Conservation (phyloP, 2,888 invertebrate species). For the Sarcophaga carnaria region DNA sequence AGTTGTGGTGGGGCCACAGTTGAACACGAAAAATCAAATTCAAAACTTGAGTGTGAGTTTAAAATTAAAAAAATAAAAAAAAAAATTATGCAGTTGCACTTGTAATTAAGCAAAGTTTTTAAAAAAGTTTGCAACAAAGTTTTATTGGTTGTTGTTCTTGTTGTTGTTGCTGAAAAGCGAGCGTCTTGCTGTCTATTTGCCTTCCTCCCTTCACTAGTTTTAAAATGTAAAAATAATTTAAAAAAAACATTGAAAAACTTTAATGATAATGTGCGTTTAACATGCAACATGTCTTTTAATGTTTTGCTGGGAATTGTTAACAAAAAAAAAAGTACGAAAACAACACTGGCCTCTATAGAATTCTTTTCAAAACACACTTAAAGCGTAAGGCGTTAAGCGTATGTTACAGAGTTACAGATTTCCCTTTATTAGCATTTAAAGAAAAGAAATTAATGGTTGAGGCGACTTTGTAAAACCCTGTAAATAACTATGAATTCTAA, state of each 20-base stretch:
- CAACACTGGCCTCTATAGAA: neutral
- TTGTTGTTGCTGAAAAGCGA: neutral
- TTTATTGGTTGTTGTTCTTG: too few relatives aligned
- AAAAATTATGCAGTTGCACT: too few relatives aligned
- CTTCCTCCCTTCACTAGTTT: neutral
- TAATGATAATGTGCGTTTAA: constrained; percentile 67
- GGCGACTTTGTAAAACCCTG: too few relatives aligned
- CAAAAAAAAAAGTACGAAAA: too few relatives aligned
- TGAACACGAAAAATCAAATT: neutral
- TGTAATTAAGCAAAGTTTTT: too few relatives aligned
- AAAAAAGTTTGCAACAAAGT: too few relatives aligned
- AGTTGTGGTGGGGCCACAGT: neutral
- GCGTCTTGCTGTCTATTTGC: neutral
- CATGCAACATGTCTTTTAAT: constrained; percentile 56
- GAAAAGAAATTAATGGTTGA: too few relatives aligned
- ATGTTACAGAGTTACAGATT: too few relatives aligned
- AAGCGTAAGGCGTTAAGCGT: neutral
- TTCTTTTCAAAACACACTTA: neutral
- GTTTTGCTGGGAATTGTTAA: constrained; percentile 33
- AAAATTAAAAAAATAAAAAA: too few relatives aligned
- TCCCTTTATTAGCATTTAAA: too few relatives aligned
- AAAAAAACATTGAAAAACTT: constrained; percentile 10
- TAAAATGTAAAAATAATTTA: too few relatives aligned
- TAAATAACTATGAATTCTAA: neutral
- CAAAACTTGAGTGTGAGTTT: neutral